Evolutionary conservation across 2,113 vertebrate genomes (phyloP), one percentile per base, ranked within the genome.

Genomic region (Chaetodon auriga): DNA sequence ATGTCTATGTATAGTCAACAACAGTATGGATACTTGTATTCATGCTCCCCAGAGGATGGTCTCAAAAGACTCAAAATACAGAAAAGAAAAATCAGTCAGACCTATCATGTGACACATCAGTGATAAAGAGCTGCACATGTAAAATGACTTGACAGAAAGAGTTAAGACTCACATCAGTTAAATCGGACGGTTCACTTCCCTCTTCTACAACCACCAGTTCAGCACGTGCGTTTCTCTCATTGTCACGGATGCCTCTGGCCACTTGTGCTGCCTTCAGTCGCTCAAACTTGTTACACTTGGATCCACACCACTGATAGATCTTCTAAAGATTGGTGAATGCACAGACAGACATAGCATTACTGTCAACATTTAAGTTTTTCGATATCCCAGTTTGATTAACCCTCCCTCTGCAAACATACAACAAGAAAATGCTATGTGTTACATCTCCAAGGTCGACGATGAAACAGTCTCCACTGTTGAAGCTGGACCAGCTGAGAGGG

Each of bases 401-500:
- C 38, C 38, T 41, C 38, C 6, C 6, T 41, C 38, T 35, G 15
- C 2, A 41, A 62, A 61, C 66, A 57, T 18, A 1, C 15, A 19
- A 13, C 16, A 16, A 12, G 3, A 30, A 6, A 43, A 51, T 1
- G 43, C 8, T 19, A 6, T 43, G 63, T 35, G 4, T 96, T 94
- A 99, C 97, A 1, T 75, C 78, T 80, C 97, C 97, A 0, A 98
- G 96, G 87, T 98, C 97, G n/a, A 97, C 61, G 85, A 99, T 97
- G 94, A 98, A 99, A 89, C 97, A 98, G 78, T 99, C 97, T 0
- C 97, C 97, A 55, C 91, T 96, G 94, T 97, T 99, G 93, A 99
- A 99, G 87, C 95, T 98, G 81, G 89, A 61, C 97, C 97, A 99
- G 88, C 86, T 88, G 49, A 98, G 87, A 11, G 95, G 95, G 6